Conservation (phyloP, 2,888 invertebrate genomes). For the Caenorhabditis sp. region DNA sequence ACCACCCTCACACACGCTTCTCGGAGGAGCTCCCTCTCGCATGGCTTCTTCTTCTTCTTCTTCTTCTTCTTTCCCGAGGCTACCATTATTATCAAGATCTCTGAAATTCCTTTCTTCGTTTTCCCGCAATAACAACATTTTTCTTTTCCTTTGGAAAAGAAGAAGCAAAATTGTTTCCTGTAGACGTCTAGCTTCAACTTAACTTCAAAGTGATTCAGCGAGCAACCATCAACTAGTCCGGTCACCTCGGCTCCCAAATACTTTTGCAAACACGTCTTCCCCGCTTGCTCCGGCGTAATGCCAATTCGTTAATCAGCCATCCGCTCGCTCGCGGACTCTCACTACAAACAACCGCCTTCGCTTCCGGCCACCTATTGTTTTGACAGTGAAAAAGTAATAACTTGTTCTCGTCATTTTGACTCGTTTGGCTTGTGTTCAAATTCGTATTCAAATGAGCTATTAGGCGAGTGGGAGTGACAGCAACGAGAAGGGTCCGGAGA, state of each 20-base stretch:
- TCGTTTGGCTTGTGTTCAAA: too few species aligned
- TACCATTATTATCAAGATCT: background rate
- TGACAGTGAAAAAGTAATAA: too few species aligned
- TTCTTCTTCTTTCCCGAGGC: too few species aligned
- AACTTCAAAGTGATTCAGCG: too few species aligned
- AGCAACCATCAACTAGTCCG: too few species aligned
- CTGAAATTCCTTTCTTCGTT: conserved; percentile 7
- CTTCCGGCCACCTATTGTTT: background rate
- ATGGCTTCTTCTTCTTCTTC: background rate
- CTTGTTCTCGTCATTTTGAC: too few species aligned
- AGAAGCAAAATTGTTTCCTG: conserved; percentile 11
- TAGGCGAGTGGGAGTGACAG: too few species aligned
- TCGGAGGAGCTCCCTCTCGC: too few species aligned
- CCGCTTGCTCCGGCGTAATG: conserved; percentile 23
- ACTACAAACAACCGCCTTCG: conserved; percentile 14
- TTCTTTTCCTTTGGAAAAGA: background rate
- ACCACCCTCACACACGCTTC: too few species aligned
- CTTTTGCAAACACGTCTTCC: conserved; percentile 46
- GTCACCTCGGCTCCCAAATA: too few species aligned
- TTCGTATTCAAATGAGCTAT: background rate
- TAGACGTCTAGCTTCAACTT: too few species aligned
- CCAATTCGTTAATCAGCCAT: conserved; percentile 48
- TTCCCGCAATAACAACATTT: conserved; percentile 27
- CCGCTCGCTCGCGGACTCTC: conserved; percentile 14
- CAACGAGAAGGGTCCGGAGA: too few species aligned